Evolutionary conservation across 1,140 invertebrate genomes (phyloP).

Genomic region (Drosophila cardini): DNA sequence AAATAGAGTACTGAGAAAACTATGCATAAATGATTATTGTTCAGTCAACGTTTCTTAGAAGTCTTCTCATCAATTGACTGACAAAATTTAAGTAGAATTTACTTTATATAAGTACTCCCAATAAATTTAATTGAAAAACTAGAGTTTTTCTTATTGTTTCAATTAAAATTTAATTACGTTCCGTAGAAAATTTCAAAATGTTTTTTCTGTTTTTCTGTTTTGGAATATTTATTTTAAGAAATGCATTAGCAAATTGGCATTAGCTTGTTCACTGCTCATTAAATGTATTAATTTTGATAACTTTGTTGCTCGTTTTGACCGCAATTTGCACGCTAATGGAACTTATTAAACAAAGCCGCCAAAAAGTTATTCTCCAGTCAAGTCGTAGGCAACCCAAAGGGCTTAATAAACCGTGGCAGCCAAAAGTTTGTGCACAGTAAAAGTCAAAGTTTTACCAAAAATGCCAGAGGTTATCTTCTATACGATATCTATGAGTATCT

Average conservation of each 20-base stretch:
- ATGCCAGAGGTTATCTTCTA: not conserved
- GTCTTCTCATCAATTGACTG: not conserved
- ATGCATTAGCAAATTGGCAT: conserved; percentile 3
- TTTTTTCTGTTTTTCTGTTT: not conserved
- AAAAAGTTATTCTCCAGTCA: conserved; percentile 14
- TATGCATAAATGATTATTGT: conserved; percentile 11
- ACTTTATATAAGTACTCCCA: not conserved
- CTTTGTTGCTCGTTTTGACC: conserved; percentile 52
- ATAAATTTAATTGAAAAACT: not conserved
- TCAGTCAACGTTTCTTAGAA: conserved; percentile 1
- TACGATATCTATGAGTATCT: not conserved
- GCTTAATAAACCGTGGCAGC: conserved; percentile 56
- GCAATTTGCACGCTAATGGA: conserved; percentile 67
- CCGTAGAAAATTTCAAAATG: not conserved
- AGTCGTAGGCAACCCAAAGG: conserved; percentile 26
- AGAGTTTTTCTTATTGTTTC: not conserved
- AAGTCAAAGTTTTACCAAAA: conserved; percentile 35
- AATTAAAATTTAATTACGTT: conserved; percentile 1
- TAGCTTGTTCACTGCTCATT: conserved; percentile 9
- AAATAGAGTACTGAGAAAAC: not conserved
- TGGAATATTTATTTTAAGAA: not conserved
- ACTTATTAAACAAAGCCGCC: conserved; percentile 50
- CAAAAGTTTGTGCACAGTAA: conserved; percentile 16
- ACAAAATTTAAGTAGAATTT: not conserved
- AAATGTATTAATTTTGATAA: conserved; percentile 45